These are phyloP conservation scores for Pogonocherus hispidulus DNA, from an alignment of 2,888 invertebrate species.

Conservation along the genomic window DNA sequence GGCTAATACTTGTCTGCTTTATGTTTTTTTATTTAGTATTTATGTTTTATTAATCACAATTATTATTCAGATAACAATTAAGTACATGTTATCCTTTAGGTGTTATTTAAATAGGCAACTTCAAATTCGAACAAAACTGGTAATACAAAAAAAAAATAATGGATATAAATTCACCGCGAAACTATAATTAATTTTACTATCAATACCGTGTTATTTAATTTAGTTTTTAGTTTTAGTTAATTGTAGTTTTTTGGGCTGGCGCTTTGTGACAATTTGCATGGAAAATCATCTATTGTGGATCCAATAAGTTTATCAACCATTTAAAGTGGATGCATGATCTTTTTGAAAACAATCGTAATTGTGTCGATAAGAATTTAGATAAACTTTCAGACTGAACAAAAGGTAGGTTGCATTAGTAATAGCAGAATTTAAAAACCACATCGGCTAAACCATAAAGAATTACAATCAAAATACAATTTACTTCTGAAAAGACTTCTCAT, in stretches of 20 bases:
- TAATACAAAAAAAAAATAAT: not conserved
- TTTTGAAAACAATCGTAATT: too few species aligned
- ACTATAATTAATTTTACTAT: not conserved
- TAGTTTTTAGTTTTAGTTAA: not conserved
- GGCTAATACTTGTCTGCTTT: too few species aligned
- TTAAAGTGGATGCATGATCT: too few species aligned
- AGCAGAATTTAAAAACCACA: not conserved
- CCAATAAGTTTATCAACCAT: too few species aligned
- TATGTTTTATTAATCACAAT: too few species aligned
- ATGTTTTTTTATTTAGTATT: too few species aligned
- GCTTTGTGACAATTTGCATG: not conserved
- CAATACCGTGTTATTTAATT: constrained; percentile 7
- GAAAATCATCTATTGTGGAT: not conserved
- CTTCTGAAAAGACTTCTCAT: constrained; percentile 5
- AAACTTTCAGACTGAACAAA: not conserved
- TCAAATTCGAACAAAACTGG: too few species aligned
- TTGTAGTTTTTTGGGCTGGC: constrained; percentile 6
- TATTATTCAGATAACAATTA: too few species aligned
- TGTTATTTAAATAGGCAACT: too few species aligned
- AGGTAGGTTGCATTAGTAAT: not conserved
- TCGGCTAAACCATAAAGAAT: not conserved
- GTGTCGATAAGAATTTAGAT: not conserved
- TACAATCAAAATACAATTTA: constrained; percentile 9
- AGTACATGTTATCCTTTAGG: too few species aligned
- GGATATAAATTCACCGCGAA: not conserved